Base-by-base conservation (phyloP, 2,113 vertebrate species). In the Callocephalon fimbriatum region DNA sequence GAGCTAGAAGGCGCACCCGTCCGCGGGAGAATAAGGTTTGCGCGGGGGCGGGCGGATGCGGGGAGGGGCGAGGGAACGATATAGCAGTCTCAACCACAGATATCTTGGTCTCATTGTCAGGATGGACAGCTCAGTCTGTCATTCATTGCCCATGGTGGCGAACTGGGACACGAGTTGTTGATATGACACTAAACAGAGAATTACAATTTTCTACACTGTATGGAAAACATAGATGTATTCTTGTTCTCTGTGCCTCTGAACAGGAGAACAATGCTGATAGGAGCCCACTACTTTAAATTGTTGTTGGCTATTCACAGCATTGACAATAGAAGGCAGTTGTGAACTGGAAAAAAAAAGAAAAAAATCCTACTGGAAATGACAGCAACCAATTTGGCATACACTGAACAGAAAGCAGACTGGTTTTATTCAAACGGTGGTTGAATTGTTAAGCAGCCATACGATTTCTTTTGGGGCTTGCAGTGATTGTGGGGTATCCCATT, bases 221-320 rank as follows among this genome's bases (percentile, higher is more conserved):
- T 91, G 82, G 93, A 95, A 96, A 97, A 95, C 87, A 93, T 74
- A 95, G 83, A 92, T 78, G 72, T 82, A 62, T 95, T 95, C 92
- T 92, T 96, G 91, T 97, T 96, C 71, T 80, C 68, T 78, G n/a
- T 91, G 91, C 80, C 72, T 95, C 93, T 80, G 93, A 94, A 96
- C 85, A 96, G 74, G 86, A 97, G 93, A 97, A 97, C 90, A 97
- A 97, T 96, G 89, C 96, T 92, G 97, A 96, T 95, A 97, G 95
- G 84, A 96, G 84, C 80, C 68, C 59, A 45, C 93, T 82, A 32
- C 94, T 79, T 95, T 86, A 91, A 96, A 88, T 77, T 1, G 2
- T 83, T 40, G 45, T 85, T 88, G 85, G 86, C 79, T 97, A 82
- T 89, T 97, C 97, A 95, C 59, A 65, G 37, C 71, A 32, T 18